These are phyloP conservation scores for Pedetes capensis DNA, from an alignment of 2,113 vertebrate genomes.

Conservation along the genomic window DNA sequence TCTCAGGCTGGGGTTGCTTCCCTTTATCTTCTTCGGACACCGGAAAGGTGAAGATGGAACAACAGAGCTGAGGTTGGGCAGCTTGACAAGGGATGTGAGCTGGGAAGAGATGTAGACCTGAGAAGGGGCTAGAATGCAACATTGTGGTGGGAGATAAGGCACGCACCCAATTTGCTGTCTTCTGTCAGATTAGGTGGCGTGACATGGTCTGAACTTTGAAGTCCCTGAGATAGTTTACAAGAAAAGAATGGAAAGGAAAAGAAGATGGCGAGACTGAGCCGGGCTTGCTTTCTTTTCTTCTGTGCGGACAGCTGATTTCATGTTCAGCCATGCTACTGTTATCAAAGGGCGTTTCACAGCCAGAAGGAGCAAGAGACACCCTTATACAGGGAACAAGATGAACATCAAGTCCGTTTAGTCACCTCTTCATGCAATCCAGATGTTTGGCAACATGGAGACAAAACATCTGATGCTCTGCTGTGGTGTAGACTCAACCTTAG, in stretches of 20 bases:
- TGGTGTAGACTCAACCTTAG: slow-evolving; percentile 59
- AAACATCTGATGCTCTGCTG: slow-evolving; percentile 70
- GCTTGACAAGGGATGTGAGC: background rate
- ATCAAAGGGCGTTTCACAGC: slow-evolving; percentile 63
- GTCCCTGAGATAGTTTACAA: background rate
- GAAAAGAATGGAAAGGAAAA: background rate
- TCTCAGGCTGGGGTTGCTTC: slow-evolving; percentile 38
- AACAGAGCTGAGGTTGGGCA: background rate
- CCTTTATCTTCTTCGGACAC: slow-evolving; percentile 21
- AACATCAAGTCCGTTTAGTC: slow-evolving; percentile 38
- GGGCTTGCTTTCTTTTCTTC: background rate
- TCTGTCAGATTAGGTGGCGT: background rate
- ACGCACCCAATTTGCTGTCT: background rate
- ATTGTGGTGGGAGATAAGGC: background rate
- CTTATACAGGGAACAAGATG: slow-evolving; percentile 29
- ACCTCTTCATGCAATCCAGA: slow-evolving; percentile 70
- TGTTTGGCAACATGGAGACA: slow-evolving; percentile 71
- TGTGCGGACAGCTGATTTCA: slow-evolving; percentile 24
- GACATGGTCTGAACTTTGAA: background rate
- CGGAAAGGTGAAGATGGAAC: slow-evolving; percentile 40
- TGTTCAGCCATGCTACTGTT: slow-evolving; percentile 61
- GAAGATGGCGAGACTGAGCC: background rate
- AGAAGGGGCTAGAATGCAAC: background rate
- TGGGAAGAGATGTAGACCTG: accelerated
- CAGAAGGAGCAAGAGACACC: slow-evolving; percentile 45